Evolutionary conservation across 2,888 invertebrate species (phyloP).

Genomic region (Leptarthrus brevirostris): DNA sequence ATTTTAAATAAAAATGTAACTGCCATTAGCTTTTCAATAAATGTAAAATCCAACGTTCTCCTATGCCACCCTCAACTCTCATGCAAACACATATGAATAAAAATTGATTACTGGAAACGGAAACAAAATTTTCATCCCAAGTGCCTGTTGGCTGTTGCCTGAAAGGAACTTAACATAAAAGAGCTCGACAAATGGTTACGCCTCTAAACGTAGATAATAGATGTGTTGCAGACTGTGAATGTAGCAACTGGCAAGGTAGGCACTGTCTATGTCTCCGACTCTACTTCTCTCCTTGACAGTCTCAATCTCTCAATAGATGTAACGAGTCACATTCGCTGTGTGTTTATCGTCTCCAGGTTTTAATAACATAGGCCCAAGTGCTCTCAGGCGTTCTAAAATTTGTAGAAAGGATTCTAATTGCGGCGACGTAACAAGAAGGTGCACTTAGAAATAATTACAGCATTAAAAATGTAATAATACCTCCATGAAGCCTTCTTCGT

Average conservation of each 20-base stretch:
- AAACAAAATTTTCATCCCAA: constrained; percentile 23
- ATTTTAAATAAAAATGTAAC: too few relatives aligned
- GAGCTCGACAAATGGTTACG: neutral
- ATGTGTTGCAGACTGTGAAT: constrained; percentile 2
- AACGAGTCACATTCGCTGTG: constrained; percentile 21
- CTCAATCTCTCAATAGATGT: constrained; percentile 39
- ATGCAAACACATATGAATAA: neutral
- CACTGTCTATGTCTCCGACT: constrained; percentile 7
- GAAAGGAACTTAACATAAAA: neutral
- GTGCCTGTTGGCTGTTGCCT: too few relatives aligned
- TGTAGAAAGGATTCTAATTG: constrained; percentile 39
- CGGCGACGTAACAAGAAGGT: constrained; percentile 31
- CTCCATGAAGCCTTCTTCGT: constrained; percentile 14
- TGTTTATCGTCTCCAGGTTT: constrained; percentile 38
- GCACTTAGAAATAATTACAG: constrained; percentile 40
- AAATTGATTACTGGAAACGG: constrained; percentile 40
- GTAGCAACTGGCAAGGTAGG: neutral
- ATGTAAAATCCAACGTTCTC: too few relatives aligned
- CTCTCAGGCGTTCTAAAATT: constrained; percentile 2
- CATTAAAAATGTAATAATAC: constrained; percentile 43
- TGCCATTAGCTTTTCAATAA: too few relatives aligned
- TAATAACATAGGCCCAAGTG: constrained; percentile 32
- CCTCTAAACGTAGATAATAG: neutral
- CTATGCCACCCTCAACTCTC: too few relatives aligned
- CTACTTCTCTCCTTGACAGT: constrained; percentile 40